Percentiles rank a stretch among this genome's conserved stretches.
phyloP scores from a whole-genome alignment of 2,888 invertebrate genomes.

The Thera britannica region DNA sequence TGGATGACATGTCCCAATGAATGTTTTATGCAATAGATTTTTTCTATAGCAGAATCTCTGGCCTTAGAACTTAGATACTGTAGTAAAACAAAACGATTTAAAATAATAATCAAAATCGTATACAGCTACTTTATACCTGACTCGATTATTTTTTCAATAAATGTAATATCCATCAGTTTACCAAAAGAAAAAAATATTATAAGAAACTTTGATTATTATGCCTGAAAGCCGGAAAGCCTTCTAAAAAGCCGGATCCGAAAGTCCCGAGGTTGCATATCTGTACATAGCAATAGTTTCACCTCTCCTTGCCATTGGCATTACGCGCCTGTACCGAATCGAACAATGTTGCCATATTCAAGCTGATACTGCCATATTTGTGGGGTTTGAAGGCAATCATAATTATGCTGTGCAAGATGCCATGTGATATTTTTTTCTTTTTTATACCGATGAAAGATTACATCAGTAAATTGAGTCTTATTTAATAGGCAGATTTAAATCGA shows the following conservation, averaged over 20 bases:
- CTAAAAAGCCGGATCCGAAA: slow-evolving; percentile 12
- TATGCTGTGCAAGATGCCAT: slow-evolving; percentile 30
- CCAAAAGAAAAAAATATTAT: too few relatives aligned
- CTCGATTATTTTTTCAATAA: too few relatives aligned
- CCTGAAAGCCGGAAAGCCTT: background rate
- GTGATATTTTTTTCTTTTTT: slow-evolving; percentile 13
- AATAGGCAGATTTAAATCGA: too few relatives aligned
- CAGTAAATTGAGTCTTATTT: background rate
- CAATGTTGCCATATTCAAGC: slow-evolving; percentile 34
- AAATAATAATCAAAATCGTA: too few relatives aligned
- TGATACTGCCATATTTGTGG: slow-evolving; percentile 17
- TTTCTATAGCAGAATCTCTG: too few relatives aligned
- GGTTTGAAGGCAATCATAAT: slow-evolving; percentile 26
- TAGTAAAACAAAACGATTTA: too few relatives aligned
- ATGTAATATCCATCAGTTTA: too few relatives aligned
- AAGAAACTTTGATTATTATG: background rate
- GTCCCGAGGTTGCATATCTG: slow-evolving; percentile 12
- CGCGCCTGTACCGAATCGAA: slow-evolving; percentile 25
- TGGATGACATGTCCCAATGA: too few relatives aligned
- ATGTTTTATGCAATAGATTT: too few relatives aligned
- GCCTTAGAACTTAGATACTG: too few relatives aligned
- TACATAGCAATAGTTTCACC: slow-evolving; percentile 30
- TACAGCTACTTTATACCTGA: too few relatives aligned
- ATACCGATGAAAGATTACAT: background rate
- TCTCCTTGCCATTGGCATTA: slow-evolving; percentile 36